Evolutionary conservation across 2,888 invertebrate species (phyloP), one percentile per base, ranked within the genome.

Genomic region (Germaria angustata): DNA sequence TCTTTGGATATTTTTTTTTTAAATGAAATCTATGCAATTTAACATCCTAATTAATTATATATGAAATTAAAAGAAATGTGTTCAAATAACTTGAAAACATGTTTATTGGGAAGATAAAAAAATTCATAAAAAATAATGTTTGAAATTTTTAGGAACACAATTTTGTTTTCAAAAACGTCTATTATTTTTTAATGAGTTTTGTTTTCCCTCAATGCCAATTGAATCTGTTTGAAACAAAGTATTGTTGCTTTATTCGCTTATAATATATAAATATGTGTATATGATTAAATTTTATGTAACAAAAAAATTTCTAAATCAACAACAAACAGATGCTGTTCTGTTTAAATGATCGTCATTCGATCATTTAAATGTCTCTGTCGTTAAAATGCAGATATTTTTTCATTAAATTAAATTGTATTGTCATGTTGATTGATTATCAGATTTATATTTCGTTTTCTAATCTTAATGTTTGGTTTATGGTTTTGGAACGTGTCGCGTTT

Each of bases 41-140:
- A 59, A 66, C 72, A 79, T 55, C 32, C 65, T 79, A 59, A 79
- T 66, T 79, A 66, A 65, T 55, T 72, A 41, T 15, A 57, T 69
- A 69, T 61, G 22, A 32, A 55, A 46, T 39, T 22, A 20, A 28
- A 44, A 24, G 7, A 41, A 15, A 59, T 24, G 24, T 36, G n/a
- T 59, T 69, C 44, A 41, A 72, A 49, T 17, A 34, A 39, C n/a
- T 72, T 4, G 20, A 59, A 20, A 11, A 49, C 59, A 46, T 46
- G 46, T 49, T 71, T 17, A 69, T 69, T 57, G 44, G 0, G 1
- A 32, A 2, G 15, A 28, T 28, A 53, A 39, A 66, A 39, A 51
- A 6, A 22, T 46, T 49, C 49, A 9, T 17, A 5, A 2, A 44
- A 44, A 20, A 44, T 2, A 8, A 28, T 4, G 5, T 13, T 24